These are phyloP conservation scores for Gyps fulvus DNA, from an alignment of 2,113 vertebrate genomes.

Conservation along the genomic window DNA sequence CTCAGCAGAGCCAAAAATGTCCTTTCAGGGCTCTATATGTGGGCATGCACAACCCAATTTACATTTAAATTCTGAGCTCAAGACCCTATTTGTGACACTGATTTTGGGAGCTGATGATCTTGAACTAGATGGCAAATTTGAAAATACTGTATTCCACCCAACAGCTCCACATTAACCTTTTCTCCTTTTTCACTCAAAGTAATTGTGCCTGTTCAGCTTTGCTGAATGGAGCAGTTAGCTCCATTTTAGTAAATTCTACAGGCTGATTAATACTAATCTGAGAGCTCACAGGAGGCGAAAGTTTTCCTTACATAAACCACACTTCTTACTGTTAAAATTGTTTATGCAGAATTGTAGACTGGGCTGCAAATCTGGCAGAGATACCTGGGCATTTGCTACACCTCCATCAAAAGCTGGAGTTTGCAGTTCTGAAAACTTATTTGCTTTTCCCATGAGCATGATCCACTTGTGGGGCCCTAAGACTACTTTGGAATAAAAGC, in stretches of 20 bases:
- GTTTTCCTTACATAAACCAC: background rate
- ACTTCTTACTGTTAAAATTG: background rate
- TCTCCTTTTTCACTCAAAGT: background rate
- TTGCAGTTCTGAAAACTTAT: background rate
- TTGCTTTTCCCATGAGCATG: background rate
- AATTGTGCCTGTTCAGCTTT: background rate
- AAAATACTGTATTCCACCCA: constrained; percentile 5
- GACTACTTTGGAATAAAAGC: background rate
- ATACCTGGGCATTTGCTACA: background rate
- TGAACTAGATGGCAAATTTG: background rate
- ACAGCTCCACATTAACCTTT: background rate
- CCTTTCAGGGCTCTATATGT: background rate
- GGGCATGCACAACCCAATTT: background rate
- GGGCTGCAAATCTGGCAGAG: background rate
- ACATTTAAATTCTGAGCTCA: background rate
- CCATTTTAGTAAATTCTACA: background rate
- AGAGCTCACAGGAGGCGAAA: background rate
- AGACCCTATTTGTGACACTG: constrained; percentile 6
- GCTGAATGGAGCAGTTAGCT: background rate
- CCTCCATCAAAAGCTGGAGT: background rate
- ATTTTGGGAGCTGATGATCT: constrained; percentile 11
- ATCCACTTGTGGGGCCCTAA: background rate
- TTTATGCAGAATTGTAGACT: background rate
- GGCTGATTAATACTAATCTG: background rate
- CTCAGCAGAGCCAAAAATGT: background rate